phyloP scores from a whole-genome alignment of 2,113 vertebrate species.

The Pelecanoides urinatrix region DNA sequence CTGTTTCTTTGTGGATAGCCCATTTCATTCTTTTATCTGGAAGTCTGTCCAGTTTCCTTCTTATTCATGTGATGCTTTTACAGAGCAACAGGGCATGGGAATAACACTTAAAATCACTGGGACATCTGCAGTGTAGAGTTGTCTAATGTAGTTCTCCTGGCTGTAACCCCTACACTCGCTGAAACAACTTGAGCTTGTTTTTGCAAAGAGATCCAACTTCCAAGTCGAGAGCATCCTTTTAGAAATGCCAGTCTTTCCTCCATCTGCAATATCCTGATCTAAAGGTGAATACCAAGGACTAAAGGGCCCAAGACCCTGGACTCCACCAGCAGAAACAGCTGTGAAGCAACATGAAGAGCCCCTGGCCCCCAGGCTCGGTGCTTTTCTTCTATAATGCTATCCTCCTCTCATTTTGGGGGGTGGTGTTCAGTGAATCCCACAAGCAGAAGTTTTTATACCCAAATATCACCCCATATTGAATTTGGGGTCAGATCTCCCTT shows the following conservation, averaged over 20 bases:
- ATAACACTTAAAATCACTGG: background rate
- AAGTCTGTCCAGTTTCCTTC: background rate
- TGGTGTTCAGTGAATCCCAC: background rate
- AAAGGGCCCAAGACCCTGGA: background rate
- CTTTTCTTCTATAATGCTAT: background rate
- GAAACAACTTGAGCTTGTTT: background rate
- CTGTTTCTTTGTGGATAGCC: background rate
- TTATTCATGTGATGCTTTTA: background rate
- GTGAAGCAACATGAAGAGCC: background rate
- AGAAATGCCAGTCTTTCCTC: background rate
- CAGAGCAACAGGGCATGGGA: background rate
- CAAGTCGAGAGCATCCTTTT: background rate
- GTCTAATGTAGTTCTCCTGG: background rate
- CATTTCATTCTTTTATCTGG: background rate
- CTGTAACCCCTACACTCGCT: background rate
- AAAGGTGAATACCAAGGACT: background rate
- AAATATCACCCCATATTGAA: background rate
- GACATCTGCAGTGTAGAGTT: background rate
- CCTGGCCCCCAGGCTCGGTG: rapidly evolving
- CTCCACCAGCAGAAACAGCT: background rate
- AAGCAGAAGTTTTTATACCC: background rate
- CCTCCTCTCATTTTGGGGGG: background rate
- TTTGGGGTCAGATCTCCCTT: background rate
- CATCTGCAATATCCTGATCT: background rate
- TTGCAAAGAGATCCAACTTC: background rate